These are phyloP conservation scores for Macrobrachium rosenbergii DNA, from an alignment of 1,140 invertebrate genomes.

Conservation along the genomic window DNA sequence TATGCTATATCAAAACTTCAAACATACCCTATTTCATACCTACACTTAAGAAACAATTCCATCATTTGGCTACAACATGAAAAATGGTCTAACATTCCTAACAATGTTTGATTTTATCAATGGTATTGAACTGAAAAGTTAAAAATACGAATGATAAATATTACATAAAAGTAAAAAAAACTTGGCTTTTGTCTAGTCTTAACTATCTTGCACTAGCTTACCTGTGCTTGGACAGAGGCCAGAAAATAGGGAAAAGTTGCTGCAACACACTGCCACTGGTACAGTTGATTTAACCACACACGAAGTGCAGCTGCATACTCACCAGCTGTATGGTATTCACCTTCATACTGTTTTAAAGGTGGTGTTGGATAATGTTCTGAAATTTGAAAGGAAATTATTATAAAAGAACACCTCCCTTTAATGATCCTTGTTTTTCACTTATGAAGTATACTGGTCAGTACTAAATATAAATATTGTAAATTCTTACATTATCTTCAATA, in stretches of 20 bases:
- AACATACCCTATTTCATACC: too few species aligned
- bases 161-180: too few species aligned
- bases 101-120: too few species aligned
- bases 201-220: neutral
- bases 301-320: conserved; percentile 42
- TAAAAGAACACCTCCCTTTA: neutral
- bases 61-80: too few species aligned
- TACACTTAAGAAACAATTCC: too few species aligned
- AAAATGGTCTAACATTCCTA: too few species aligned
- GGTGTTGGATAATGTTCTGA: neutral
- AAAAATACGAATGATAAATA: too few species aligned
- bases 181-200: neutral
- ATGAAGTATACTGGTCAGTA: too few species aligned
- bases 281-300: conserved; percentile 43
- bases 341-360: neutral
- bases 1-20: too few species aligned
- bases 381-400: neutral
- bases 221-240: conserved; percentile 42
- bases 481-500: too few species aligned
- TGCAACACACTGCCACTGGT: conserved; percentile 44
- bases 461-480: too few species aligned
- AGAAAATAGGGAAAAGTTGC: conserved; percentile 51
- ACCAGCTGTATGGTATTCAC: conserved; percentile 1
- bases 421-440: neutral
- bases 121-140: too few species aligned